These are phyloP conservation scores for Copsychus sechellarum DNA, from an alignment of 2,113 vertebrate species.

Conservation along the genomic window DNA sequence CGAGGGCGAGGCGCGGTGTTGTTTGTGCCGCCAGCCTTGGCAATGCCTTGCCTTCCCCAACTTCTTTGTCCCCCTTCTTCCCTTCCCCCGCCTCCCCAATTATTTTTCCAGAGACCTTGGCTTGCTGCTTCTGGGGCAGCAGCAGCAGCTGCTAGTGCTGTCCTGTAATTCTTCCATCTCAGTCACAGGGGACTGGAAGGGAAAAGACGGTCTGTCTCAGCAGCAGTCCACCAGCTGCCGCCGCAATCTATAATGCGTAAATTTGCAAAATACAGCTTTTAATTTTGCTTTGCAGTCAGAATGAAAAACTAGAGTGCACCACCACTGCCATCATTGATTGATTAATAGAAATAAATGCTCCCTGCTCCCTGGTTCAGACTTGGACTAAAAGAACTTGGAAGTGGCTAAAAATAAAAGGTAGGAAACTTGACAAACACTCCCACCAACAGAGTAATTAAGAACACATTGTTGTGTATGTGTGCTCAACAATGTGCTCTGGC, in stretches of 20 bases:
- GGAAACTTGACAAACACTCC: not conserved
- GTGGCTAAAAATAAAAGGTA: slow-evolving; percentile 31
- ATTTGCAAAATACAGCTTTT: slow-evolving; percentile 67
- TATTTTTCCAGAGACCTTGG: slow-evolving; percentile 60
- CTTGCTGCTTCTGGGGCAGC: slow-evolving; percentile 63
- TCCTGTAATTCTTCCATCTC: slow-evolving; percentile 65
- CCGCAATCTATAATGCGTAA: slow-evolving; percentile 27
- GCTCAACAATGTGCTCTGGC: not conserved
- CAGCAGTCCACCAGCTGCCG: slow-evolving; percentile 67
- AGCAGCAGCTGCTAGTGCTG: slow-evolving; percentile 67
- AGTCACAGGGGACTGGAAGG: slow-evolving; percentile 64
- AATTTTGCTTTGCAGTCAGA: slow-evolving; percentile 65
- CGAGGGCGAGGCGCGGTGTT: not conserved
- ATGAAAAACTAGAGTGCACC: slow-evolving; percentile 46
- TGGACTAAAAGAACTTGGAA: slow-evolving; percentile 30
- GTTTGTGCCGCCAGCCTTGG: slow-evolving; percentile 12
- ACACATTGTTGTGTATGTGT: not conserved
- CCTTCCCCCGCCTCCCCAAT: slow-evolving; percentile 47
- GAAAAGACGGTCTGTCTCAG: slow-evolving; percentile 62
- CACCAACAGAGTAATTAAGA: not conserved
- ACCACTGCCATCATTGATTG: slow-evolving; percentile 51
- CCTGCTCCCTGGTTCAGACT: not conserved
- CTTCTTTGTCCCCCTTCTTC: slow-evolving; percentile 46
- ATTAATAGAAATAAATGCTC: slow-evolving; percentile 48
- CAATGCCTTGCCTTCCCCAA: slow-evolving; percentile 5